Evolutionary conservation across 2,888 invertebrate genomes (phyloP), one percentile per base, ranked within the genome.

Genomic region (Dermolepida albohirtum): DNA sequence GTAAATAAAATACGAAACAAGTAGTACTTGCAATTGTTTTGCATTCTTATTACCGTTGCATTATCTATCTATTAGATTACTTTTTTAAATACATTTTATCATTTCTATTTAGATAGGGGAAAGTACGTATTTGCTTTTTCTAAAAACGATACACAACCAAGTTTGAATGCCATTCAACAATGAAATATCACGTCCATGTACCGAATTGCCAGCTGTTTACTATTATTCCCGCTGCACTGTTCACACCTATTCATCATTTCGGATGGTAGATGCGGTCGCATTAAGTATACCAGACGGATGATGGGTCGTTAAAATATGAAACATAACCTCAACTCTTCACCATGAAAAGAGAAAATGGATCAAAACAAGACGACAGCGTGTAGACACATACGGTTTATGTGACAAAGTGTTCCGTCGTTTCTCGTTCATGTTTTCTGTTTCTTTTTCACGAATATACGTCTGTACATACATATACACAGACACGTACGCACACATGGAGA

Each of bases 271-370:
- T 59, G 54, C 40, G 39, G 52, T 34, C 63, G 63, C 50, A 54
- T 57, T 54, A 57, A 52, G 70, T 34, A 34, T 73, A 70, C 74
- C 76, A 75, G 75, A 76, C 75, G 77, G 77, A 76, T 78, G 75
- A 76, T 75, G 77, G 77, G 76, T 78, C 77, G 78, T 80, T 80
- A 80, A 80, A 80, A 78, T 79, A 78, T 76, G 78, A 77, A 79
- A 79, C 79, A 80, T 79, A 78, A 79, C 77, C 78, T 44, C 59
- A 17, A 44, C 47, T 59, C 44, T 29, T 59, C 44, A 10, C 43
- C 59, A 43, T 59, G 44, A 29, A 77, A 73, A 77, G 77, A 79
- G 77, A 59, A 59, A 54, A 59, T 27, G 59, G 75, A 78, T 75
- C 74, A 74, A 77, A 76, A 77, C 76, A 75, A 78, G 75, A 55